These are phyloP conservation scores for Pandemis corylana DNA, from an alignment of 2,888 invertebrate genomes.

Conservation along the genomic window DNA sequence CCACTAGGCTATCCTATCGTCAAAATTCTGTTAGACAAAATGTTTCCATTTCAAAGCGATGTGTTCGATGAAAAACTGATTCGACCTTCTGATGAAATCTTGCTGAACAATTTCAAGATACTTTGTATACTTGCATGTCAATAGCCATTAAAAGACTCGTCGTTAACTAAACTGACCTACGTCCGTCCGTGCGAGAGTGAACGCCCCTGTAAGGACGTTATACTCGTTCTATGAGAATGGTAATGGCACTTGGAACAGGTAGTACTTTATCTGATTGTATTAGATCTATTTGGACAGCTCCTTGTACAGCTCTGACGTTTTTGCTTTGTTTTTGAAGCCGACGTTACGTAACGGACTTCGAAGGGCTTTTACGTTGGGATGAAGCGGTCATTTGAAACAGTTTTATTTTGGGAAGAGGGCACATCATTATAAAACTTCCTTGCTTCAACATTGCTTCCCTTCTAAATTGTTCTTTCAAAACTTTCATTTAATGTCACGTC, in stretches of 20 bases:
- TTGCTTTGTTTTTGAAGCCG: slow-evolving; percentile 20
- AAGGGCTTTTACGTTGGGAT: background rate
- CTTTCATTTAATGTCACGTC: too few relatives aligned
- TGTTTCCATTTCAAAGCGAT: too few relatives aligned
- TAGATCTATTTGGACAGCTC: slow-evolving; percentile 20
- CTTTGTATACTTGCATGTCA: background rate
- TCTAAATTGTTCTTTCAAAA: too few relatives aligned
- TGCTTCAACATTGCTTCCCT: too few relatives aligned
- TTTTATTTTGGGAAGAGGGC: too few relatives aligned
- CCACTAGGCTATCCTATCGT: too few relatives aligned
- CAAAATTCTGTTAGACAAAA: too few relatives aligned
- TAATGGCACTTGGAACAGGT: slow-evolving; percentile 36
- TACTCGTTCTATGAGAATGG: slow-evolving; percentile 33
- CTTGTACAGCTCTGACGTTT: slow-evolving; percentile 26
- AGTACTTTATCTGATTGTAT: slow-evolving; percentile 31
- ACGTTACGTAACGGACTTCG: background rate
- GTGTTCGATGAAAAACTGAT: too few relatives aligned
- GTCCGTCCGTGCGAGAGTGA: slow-evolving; percentile 30
- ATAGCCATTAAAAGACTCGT: background rate
- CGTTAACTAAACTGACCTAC: slow-evolving; percentile 30
- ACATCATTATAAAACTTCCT: too few relatives aligned
- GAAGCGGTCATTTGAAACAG: background rate
- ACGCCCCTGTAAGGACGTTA: slow-evolving; percentile 24
- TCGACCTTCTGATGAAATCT: too few relatives aligned
- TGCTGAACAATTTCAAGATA: background rate